Conservation (phyloP, 1,140 invertebrate genomes). For the Drosophila bocqueti region DNA sequence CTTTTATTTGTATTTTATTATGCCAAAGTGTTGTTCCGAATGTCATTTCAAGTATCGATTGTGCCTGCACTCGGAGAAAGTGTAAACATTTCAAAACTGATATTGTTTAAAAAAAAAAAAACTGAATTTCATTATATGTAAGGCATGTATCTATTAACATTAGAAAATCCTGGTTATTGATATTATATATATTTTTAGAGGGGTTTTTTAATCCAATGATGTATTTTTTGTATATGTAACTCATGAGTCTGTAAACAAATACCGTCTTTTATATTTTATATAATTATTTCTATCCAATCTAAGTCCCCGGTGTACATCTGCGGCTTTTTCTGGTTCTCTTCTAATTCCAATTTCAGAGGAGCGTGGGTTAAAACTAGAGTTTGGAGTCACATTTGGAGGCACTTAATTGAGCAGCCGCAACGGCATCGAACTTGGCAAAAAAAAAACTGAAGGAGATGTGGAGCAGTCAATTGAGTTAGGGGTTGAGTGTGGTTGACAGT, state of each 20-base stretch:
- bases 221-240: background rate
- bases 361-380: slow-evolving; percentile 9
- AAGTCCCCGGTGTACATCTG: background rate
- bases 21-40: slow-evolving; percentile 72
- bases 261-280: background rate
- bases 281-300: background rate
- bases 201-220: background rate
- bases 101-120: background rate
- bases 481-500: slow-evolving; percentile 53
- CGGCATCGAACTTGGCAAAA: slow-evolving; percentile 29
- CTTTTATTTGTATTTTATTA: slow-evolving; percentile 75
- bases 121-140: too few relatives aligned
- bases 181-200: background rate
- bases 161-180: background rate
- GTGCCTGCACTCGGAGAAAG: slow-evolving; percentile 15
- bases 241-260: background rate
- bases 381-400: slow-evolving; percentile 29
- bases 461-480: slow-evolving; percentile 54
- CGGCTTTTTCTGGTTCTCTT: background rate
- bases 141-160: too few relatives aligned
- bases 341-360: slow-evolving; percentile 10
- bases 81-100: too few relatives aligned
- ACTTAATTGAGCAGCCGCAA: slow-evolving; percentile 58
- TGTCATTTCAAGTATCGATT: slow-evolving; percentile 59
- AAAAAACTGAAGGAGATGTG: slow-evolving; percentile 3